phyloP scores from a whole-genome alignment of 2,888 invertebrate species.

The Athalia rosae region DNA sequence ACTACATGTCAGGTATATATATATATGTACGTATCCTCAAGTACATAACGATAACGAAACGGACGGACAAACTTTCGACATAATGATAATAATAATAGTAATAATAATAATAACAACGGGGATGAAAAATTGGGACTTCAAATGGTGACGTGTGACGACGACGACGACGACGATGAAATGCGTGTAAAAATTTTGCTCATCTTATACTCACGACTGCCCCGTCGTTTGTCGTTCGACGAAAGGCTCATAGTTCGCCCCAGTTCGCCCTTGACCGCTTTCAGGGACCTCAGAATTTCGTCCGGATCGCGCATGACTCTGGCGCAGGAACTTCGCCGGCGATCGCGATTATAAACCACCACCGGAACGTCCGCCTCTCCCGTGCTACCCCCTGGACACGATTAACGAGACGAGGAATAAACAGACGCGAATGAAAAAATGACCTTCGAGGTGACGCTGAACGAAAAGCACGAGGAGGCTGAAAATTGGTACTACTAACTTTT shows the following conservation, averaged over 20 bases:
- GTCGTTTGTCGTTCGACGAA: conserved; percentile 75
- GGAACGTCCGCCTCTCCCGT: conserved; percentile 75
- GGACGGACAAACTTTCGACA: too few species aligned
- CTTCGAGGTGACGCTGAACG: background rate
- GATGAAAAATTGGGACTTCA: conserved; percentile 53
- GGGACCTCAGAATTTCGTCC: conserved; percentile 87
- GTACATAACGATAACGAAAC: too few species aligned
- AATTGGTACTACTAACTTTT: conserved; percentile 66
- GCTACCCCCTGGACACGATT: conserved; percentile 65
- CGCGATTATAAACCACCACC: conserved; percentile 76
- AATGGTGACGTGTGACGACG: too few species aligned
- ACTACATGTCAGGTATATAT: too few species aligned
- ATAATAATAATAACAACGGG: too few species aligned
- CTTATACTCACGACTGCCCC: conserved; percentile 82
- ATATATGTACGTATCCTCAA: too few species aligned
- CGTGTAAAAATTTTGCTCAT: conserved; percentile 47
- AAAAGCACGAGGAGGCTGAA: background rate
- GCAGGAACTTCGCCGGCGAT: conserved; percentile 87
- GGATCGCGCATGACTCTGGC: conserved; percentile 85
- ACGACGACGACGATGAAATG: conserved; percentile 51
- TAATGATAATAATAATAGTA: too few species aligned
- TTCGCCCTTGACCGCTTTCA: conserved; percentile 89
- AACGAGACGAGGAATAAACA: too few species aligned
- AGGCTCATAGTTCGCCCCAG: conserved; percentile 89
- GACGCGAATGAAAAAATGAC: background rate